A percentile compares a stretch with the other conserved stretches of the same genome.
These are phyloP conservation scores for Planiliza haematocheilus DNA, from an alignment of 2,113 vertebrate species.

Conservation along the genomic window DNA sequence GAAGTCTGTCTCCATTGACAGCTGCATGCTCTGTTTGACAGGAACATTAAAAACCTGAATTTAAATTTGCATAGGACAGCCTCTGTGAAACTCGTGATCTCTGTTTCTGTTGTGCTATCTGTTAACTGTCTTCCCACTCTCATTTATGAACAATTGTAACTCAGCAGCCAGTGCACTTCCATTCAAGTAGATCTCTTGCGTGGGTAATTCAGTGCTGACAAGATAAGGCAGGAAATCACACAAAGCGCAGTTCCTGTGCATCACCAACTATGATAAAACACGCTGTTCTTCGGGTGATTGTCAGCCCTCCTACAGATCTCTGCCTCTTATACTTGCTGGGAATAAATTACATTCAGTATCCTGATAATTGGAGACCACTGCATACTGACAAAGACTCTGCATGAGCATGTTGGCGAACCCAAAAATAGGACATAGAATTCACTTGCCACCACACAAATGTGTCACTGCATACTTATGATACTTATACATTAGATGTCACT, in stretches of 20 bases:
- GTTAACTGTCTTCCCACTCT: slow-evolving; percentile 26
- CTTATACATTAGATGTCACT: not conserved
- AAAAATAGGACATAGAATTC: slow-evolving; percentile 10
- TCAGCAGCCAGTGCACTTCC: slow-evolving; percentile 16
- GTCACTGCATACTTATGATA: no score
- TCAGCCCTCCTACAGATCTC: slow-evolving; percentile 51
- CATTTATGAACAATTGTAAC: slow-evolving; percentile 31
- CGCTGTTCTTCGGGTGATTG: slow-evolving; percentile 47
- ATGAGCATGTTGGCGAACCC: slow-evolving; percentile 6
- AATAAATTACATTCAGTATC: slow-evolving; percentile 51
- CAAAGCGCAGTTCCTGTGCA: slow-evolving; percentile 39
- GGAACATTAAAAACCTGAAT: not conserved
- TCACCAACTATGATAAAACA: slow-evolving; percentile 49
- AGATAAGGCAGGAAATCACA: slow-evolving; percentile 58
- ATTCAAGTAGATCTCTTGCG: slow-evolving; percentile 33
- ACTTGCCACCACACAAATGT: not conserved
- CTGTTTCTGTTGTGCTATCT: slow-evolving; percentile 12
- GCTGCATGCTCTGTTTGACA: not conserved
- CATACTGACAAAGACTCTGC: slow-evolving; percentile 22
- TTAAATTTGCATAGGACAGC: not conserved
- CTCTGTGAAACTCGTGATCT: not conserved
- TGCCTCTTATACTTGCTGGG: slow-evolving; percentile 28
- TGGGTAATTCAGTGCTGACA: slow-evolving; percentile 62
- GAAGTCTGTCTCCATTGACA: no score
- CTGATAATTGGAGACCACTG: slow-evolving; percentile 46